Evolutionary conservation across 2,113 vertebrate species (phyloP).

Genomic region (Chaetodon trifascialis): DNA sequence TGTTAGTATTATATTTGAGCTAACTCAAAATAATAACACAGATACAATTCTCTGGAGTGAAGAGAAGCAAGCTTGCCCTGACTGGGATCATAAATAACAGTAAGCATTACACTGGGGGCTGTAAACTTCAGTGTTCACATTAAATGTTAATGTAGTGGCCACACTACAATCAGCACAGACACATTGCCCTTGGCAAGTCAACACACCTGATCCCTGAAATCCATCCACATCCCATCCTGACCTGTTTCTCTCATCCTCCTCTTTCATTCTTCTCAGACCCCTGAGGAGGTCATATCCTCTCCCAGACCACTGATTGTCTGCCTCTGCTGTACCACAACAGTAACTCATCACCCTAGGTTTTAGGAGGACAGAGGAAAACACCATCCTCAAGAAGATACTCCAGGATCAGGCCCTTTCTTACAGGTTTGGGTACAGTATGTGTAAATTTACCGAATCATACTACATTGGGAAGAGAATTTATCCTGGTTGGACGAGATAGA

Average conservation of each 20-base stretch:
- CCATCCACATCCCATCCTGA: constrained; percentile 6
- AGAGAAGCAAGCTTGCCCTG: not conserved
- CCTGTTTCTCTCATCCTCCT: not conserved
- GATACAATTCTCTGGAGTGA: not conserved
- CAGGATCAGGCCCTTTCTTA: constrained; percentile 76
- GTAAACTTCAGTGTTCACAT: constrained; percentile 17
- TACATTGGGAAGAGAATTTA: too few species aligned
- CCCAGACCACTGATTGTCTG: constrained; percentile 70
- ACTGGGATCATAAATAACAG: not conserved
- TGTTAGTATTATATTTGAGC: not conserved
- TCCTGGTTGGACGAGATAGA: too few species aligned
- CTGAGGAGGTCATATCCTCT: constrained; percentile 74
- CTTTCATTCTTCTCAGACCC: constrained; percentile 67
- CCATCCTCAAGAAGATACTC: constrained; percentile 78
- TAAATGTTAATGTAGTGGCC: constrained; percentile 35
- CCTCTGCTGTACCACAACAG: constrained; percentile 37
- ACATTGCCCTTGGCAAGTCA: not conserved
- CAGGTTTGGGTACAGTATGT: constrained; percentile 58
- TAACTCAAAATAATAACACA: not conserved
- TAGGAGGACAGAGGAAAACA: constrained; percentile 72
- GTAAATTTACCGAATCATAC: not conserved
- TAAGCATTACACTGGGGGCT: constrained; percentile 1
- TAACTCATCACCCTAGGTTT: constrained; percentile 83
- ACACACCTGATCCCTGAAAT: not conserved
- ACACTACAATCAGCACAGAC: not conserved